Evolutionary conservation across 2,888 invertebrate genomes (phyloP).

Genomic region (Rugalucina vietnamica): DNA sequence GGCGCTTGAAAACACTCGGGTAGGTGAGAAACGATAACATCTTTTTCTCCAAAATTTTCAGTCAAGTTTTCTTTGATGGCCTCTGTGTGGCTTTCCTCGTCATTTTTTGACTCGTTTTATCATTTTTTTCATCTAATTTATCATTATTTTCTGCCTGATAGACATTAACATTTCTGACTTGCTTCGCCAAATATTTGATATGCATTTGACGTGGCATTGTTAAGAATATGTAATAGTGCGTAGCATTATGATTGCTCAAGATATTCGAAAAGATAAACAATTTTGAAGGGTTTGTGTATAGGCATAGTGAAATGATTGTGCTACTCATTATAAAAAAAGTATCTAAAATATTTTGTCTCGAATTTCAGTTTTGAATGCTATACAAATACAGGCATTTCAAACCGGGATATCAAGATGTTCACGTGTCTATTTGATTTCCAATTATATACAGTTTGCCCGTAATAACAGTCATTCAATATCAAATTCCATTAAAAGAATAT

Average conservation of each 20-base stretch:
- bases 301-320: not conserved
- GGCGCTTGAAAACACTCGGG: constrained; percentile 3
- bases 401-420: not conserved
- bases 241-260: not conserved
- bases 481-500: too few relatives aligned
- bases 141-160: constrained; percentile 14
- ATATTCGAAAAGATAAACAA: not conserved
- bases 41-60: not conserved
- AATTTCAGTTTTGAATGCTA: not conserved
- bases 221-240: not conserved
- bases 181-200: not conserved
- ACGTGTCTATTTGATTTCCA: too few relatives aligned
- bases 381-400: not conserved
- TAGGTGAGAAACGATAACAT: constrained; percentile 1
- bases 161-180: not conserved
- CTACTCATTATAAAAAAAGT: not conserved
- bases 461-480: too few relatives aligned
- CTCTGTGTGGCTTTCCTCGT: constrained; percentile 5
- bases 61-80: not conserved
- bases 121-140: constrained; percentile 10
- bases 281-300: not conserved
- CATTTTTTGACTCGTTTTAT: not conserved
- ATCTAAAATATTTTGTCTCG: constrained; percentile 1
- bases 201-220: constrained; percentile 7
- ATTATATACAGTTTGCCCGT: too few relatives aligned